Evolutionary conservation across 2,797 vertebrate genomes (phyloP), one percentile per base, ranked within the genome.

Genomic region (Chelon labrosus): DNA sequence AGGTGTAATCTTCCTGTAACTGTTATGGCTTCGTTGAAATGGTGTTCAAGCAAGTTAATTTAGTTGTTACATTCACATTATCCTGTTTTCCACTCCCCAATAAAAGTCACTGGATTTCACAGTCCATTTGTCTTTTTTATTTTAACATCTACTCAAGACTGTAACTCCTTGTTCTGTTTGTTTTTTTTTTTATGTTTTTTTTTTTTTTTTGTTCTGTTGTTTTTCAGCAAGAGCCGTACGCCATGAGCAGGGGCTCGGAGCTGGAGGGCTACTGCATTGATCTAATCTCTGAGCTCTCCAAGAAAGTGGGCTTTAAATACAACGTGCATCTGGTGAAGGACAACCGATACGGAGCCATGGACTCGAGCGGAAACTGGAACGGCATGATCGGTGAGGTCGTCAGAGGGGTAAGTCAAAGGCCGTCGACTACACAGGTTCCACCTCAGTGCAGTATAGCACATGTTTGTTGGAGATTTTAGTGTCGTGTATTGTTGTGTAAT

Each of bases 231-330:
- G 94, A 96, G 0, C 97, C 97, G 0, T 98, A 96, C 2, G 79
- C 83, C 12, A 97, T 96, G 94, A 83, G 82, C 56, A 86, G 71
- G 37, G 94, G 90, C 0, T 85, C 91, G 0, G 93, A 93, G 38
- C 84, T 96, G 65, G 96, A 97, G 75, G 97, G 97, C 0, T 98
- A 90, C 91, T 97, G 96, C 85, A 91, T 97, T 0, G 97, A 98
- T 35, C 70, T 98, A 83, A 85, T 97, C 44, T 79, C 88, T 0
- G 88, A 92, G 1, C 91, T 98, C 0, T 89, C 96, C 3, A 86
- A 89, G 4, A 94, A 88, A 72, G 74, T 98, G 12, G 92, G 90
- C 63, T 96, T 98, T 86, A 93, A 67, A 47, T 97, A 96, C 83
- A 92, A 86, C 0, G 6, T 97, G 16, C 88, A 91, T 31, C 49